Evolutionary conservation across 1,140 invertebrate species (phyloP).

Genomic region (Macrocentrus cingulum): DNA sequence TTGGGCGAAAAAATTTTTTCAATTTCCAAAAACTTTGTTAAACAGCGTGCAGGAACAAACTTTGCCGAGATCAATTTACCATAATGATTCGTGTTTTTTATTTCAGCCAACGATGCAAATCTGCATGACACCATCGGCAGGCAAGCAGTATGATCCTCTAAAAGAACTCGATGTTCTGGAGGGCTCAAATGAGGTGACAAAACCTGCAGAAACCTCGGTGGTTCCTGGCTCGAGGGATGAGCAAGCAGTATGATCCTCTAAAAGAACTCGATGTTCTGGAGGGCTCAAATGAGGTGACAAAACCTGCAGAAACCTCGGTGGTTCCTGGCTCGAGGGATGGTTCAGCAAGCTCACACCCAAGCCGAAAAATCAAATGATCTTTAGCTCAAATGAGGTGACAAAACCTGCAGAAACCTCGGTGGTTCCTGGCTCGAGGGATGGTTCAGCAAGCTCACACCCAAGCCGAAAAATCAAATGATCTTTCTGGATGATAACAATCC

Average conservation of each 20-base stretch:
- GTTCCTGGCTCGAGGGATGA: no score
- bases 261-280: no score
- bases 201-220: conserved; percentile 33
- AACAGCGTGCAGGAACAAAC: conserved; percentile 41
- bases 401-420: conserved; percentile 46
- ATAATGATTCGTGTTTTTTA: conserved; percentile 52
- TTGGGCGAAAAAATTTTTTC: conserved; percentile 4
- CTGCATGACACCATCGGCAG: conserved; percentile 46
- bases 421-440: conserved; percentile 83
- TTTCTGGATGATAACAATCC: conserved; percentile 92
- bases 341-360: no score
- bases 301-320: no score
- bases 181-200: conserved; percentile 38
- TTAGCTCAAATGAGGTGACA: conserved; percentile 49
- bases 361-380: no score
- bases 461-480: conserved; percentile 90
- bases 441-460: conserved; percentile 77
- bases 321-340: no score
- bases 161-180: conserved; percentile 53
- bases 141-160: conserved; percentile 54
- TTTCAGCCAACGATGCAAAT: conserved; percentile 47
- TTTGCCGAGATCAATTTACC: conserved; percentile 37
- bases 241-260: no score
- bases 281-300: no score
- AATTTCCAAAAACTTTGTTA: not conserved